Base-by-base conservation (phyloP, 1,140 invertebrate genomes). In the Holcopasites calliopsidis region DNA sequence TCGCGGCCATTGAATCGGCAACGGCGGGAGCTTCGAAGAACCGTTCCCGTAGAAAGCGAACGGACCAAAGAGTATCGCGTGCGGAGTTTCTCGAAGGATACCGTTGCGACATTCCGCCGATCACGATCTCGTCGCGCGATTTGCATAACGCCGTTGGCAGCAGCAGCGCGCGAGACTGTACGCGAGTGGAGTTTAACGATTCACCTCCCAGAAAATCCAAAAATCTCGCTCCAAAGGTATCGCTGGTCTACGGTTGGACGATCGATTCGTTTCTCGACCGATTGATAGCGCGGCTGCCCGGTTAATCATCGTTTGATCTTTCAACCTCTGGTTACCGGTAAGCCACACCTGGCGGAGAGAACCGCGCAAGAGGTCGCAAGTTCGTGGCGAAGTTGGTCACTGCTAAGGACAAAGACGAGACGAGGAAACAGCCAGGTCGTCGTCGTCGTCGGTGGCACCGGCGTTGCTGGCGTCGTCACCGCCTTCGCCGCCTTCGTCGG, bases 71-170 rank as follows among this genome's bases (percentile, higher is more conserved):
- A 64, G 73, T 70, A 79, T 70, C 50, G 44, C 26, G 62, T 54
- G 42, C 65, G 38, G 35, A 42, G 38, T 66, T 42, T 72, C 35
- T 79, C 61, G 54, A 71, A 76, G 66, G 76, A 79, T 79, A 55
- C 57, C 42, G 23, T 77, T 77, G 58, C 75, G 69, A 83, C 74
- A 80, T 68, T n/a, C 62, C 31, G 26, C 66, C 68, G 44, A 82
- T 69, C 65, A 65, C 66, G 71, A 78, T 70, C 74, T 57, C 52
- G 75, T 40, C 62, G 69, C 50, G 44, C 38, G 50, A 75, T 75
- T 78, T 75, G 65, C 75, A 74, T 81, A 79, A 79, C 60, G 57
- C 42, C 60, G 35, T 64, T 54, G 44, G 31, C 62, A 21, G 21
- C 18, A 28, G 18, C n/a, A 10, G 2, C 57, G 57, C 33, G 40